Conservation (phyloP, 1,140 invertebrate species). For the Idris sp. region DNA sequence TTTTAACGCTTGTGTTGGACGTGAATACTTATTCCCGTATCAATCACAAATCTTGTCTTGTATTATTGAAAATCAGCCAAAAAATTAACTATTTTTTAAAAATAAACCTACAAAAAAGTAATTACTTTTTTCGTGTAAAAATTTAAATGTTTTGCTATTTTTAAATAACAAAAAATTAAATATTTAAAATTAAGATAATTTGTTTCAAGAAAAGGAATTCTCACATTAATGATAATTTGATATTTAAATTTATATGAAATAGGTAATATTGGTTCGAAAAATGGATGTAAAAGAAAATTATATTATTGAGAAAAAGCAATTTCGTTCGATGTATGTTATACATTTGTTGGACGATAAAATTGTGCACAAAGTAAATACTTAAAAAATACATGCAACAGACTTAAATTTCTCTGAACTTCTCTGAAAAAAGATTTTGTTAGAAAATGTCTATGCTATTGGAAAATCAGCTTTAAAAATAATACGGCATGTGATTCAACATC, state of each 20-base stretch:
- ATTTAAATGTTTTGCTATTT: no score
- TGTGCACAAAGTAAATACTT: conserved; percentile 20
- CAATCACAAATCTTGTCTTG: conserved; percentile 66
- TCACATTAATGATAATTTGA: not conserved
- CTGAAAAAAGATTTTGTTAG: conserved; percentile 10
- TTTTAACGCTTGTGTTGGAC: conserved; percentile 60
- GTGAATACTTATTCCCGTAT: conserved; percentile 74
- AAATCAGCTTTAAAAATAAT: conserved; percentile 11
- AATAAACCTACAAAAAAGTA: no score
- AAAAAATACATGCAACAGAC: conserved; percentile 8
- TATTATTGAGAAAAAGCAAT: conserved; percentile 16
- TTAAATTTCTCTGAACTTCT: conserved; percentile 13
- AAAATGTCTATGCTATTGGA: conserved; percentile 1
- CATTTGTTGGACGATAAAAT: conserved; percentile 21
- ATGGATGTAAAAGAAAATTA: conserved; percentile 27
- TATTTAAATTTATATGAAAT: conserved; percentile 16
- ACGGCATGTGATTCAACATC: not conserved
- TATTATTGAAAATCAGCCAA: conserved; percentile 59
- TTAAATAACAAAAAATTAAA: no score
- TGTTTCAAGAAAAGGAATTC: no score
- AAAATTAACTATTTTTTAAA: conserved; percentile 15
- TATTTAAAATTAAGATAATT: no score
- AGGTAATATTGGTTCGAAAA: conserved; percentile 15
- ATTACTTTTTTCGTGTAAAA: no score
- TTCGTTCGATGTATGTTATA: conserved; percentile 33